Evolutionary conservation across 2,797 vertebrate species (phyloP).

Genomic region (Peromyscus melanophrys): DNA sequence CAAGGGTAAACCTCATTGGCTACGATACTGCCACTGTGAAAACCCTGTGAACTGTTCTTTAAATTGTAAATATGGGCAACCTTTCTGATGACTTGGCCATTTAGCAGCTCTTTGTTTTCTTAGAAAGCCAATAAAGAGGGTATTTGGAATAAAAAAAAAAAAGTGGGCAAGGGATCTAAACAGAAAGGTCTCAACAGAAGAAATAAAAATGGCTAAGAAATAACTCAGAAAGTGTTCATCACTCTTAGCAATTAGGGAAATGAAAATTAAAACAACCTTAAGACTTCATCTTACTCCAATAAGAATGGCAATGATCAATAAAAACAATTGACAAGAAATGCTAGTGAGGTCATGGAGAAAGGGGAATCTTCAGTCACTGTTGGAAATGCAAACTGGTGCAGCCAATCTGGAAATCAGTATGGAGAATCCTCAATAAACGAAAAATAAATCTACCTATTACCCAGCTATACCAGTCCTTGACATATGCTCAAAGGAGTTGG

Average conservation of each 20-base stretch:
- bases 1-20: no score
- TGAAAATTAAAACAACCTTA: background rate
- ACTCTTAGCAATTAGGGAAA: background rate
- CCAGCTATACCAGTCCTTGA: no score
- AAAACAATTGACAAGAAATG: background rate
- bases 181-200: background rate
- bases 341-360: background rate
- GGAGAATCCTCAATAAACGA: background rate
- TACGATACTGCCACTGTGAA: background rate
- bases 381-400: background rate
- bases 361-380: background rate
- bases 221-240: background rate
- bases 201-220: background rate
- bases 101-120: slow-evolving; percentile 35
- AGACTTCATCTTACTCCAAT: background rate
- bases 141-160: slow-evolving; percentile 3
- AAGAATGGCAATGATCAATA: background rate
- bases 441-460: background rate
- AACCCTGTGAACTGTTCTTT: background rate
- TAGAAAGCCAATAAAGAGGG: slow-evolving; percentile 53
- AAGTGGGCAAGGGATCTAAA: background rate
- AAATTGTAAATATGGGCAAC: background rate
- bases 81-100: slow-evolving; percentile 28
- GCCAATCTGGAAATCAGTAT: background rate
- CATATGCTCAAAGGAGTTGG: background rate